Percentiles rank a stretch among this genome's conserved stretches.
Evolutionary conservation across 2,113 vertebrate genomes (phyloP).

Genomic region (Capreolus pygargus): DNA sequence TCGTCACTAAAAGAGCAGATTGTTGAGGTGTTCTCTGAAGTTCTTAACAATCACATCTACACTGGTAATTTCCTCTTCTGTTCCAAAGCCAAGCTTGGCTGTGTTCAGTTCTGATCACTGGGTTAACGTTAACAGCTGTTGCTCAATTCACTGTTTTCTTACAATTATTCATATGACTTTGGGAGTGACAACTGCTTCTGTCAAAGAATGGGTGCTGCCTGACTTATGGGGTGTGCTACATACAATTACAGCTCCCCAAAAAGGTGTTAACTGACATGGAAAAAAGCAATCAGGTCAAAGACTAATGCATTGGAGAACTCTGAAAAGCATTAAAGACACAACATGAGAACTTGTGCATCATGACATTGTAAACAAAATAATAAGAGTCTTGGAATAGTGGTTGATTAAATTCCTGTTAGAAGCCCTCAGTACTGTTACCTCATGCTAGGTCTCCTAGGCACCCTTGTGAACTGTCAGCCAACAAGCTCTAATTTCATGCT

Average conservation of each 20-base stretch:
- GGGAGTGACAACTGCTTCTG: conserved; percentile 63
- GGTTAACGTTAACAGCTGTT: conserved; percentile 48
- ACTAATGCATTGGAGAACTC: neutral
- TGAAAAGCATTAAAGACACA: conserved; percentile 33
- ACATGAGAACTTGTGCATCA: conserved; percentile 25
- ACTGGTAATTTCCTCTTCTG: conserved; percentile 19
- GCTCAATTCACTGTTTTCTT: conserved; percentile 68
- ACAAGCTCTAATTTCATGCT: conserved; percentile 75
- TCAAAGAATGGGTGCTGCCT: conserved; percentile 37
- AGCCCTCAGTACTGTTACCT: neutral
- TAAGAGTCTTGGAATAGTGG: conserved; percentile 58
- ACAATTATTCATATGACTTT: conserved; percentile 58
- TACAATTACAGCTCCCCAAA: neutral
- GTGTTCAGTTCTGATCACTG: conserved; percentile 57
- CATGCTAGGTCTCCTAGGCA: conserved; percentile 61
- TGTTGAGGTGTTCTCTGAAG: neutral
- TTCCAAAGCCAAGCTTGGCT: conserved; percentile 1
- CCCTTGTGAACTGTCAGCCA: conserved; percentile 65
- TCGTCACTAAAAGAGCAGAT: conserved; percentile 24
- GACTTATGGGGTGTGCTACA: neutral
- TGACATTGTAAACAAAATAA: conserved; percentile 70
- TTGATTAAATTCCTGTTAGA: conserved; percentile 68
- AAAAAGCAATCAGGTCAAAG: conserved; percentile 24
- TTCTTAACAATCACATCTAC: conserved; percentile 45
- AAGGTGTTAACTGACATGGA: neutral